Conservation (phyloP, 1,140 invertebrate genomes). For the Colletes gigas region DNA sequence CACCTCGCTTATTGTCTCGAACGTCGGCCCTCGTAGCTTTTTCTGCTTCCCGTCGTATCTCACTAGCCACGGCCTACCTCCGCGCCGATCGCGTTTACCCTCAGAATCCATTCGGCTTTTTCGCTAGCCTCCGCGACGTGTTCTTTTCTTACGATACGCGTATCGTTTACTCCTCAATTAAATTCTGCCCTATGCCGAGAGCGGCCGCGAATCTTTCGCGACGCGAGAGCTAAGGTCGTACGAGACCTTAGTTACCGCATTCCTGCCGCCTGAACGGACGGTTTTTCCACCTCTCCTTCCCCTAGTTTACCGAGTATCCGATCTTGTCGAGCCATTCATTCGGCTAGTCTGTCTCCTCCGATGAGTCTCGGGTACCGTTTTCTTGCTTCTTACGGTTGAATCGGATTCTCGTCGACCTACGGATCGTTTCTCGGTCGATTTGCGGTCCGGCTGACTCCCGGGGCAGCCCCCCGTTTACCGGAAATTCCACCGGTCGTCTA, state of each 20-base stretch:
- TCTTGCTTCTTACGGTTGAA: constrained; percentile 30
- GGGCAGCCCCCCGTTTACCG: background rate
- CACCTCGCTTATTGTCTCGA: constrained; percentile 52
- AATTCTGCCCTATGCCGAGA: constrained; percentile 4
- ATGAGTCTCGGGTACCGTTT: constrained; percentile 44
- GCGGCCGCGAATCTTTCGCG: constrained; percentile 1
- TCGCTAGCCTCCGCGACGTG: background rate
- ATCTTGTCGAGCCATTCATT: constrained; percentile 71
- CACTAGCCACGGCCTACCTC: background rate
- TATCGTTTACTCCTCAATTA: background rate
- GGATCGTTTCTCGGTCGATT: background rate
- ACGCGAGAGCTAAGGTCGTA: constrained; percentile 7
- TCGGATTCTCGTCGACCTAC: background rate
- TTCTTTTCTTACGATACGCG: background rate
- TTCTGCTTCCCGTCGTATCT: constrained; percentile 3
- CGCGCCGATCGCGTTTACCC: background rate
- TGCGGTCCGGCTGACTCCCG: background rate
- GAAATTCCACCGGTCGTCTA: background rate
- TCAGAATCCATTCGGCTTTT: background rate
- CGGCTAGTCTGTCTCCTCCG: constrained; percentile 46
- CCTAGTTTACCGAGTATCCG: constrained; percentile 58
- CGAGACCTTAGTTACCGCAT: constrained; percentile 27
- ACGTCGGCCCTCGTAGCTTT: background rate
- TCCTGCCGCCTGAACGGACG: constrained; percentile 20
- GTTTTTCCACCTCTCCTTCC: constrained; percentile 61